These are phyloP conservation scores for Stegostoma tigrinum DNA, from an alignment of 2,113 vertebrate species.

Conservation along the genomic window DNA sequence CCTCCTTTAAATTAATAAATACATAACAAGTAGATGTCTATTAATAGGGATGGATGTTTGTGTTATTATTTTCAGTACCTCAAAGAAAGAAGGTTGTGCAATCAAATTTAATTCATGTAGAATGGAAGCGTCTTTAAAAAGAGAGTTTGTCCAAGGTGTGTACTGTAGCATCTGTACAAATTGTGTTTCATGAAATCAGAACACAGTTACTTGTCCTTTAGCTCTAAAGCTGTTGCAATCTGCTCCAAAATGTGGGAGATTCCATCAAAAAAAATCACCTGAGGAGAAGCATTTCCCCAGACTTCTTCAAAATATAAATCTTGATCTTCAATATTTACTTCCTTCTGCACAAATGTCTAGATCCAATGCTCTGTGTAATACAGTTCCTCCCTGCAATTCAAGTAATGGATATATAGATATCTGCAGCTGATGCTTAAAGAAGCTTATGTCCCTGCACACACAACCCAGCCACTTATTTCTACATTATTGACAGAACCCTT, in stretches of 20 bases:
- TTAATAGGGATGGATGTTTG: not conserved
- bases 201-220: not conserved
- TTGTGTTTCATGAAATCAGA: not conserved
- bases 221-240: not conserved
- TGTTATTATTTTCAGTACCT: not conserved
- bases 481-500: not conserved
- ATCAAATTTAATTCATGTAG: not conserved
- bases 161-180: not conserved
- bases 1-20: constrained; percentile 1
- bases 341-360: not conserved
- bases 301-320: not conserved
- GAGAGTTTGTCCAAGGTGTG: not conserved
- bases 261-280: not conserved
- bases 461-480: not conserved
- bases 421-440: not conserved
- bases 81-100: not conserved
- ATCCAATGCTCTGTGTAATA: not conserved
- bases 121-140: not conserved
- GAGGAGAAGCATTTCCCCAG: not conserved
- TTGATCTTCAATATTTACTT: not conserved
- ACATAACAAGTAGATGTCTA: not conserved
- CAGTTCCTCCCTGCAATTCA: not conserved
- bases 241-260: not conserved
- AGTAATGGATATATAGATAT: not conserved
- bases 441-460: not conserved